Evolutionary conservation across 2,797 vertebrate genomes (phyloP).

Genomic region (Lophotriccus pileatus): DNA sequence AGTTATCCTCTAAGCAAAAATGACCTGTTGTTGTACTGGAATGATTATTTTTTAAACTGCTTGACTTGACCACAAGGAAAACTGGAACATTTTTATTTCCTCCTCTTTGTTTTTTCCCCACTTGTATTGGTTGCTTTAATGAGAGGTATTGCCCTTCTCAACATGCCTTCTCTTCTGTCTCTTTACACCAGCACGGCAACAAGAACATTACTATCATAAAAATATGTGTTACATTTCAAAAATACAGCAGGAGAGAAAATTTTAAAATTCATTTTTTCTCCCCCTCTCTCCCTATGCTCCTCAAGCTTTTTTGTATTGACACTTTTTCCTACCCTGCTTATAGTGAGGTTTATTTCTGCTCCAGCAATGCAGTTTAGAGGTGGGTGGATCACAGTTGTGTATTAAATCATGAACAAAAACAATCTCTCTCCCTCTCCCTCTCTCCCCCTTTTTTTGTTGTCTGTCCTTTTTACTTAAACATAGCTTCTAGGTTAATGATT

Average conservation of each 20-base stretch:
- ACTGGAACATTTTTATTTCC: not conserved
- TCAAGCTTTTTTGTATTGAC: not conserved
- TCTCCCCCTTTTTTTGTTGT: not conserved
- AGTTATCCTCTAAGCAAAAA: conserved; percentile 4
- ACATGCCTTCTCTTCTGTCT: not conserved
- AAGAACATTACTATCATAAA: not conserved
- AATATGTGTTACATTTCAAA: not conserved
- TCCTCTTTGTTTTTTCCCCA: not conserved
- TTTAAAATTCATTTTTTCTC: not conserved
- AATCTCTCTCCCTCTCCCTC: not conserved
- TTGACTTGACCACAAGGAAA: not conserved
- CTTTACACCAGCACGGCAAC: not conserved
- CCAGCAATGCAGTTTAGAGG: not conserved
- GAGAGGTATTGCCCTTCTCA: not conserved
- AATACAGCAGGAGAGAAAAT: not conserved
- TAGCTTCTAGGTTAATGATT: conserved; percentile 60
- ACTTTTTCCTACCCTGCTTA: not conserved
- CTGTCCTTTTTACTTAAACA: conserved; percentile 38
- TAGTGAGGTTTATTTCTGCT: not conserved
- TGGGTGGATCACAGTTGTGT: not conserved
- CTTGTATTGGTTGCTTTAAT: not conserved
- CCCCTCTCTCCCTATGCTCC: not conserved
- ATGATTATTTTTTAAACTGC: not conserved
- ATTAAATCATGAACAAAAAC: conserved; percentile 50
- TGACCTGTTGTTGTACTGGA: not conserved